phyloP scores from a whole-genome alignment of 2,888 invertebrate genomes.

The Ectemnius cavifrons region DNA sequence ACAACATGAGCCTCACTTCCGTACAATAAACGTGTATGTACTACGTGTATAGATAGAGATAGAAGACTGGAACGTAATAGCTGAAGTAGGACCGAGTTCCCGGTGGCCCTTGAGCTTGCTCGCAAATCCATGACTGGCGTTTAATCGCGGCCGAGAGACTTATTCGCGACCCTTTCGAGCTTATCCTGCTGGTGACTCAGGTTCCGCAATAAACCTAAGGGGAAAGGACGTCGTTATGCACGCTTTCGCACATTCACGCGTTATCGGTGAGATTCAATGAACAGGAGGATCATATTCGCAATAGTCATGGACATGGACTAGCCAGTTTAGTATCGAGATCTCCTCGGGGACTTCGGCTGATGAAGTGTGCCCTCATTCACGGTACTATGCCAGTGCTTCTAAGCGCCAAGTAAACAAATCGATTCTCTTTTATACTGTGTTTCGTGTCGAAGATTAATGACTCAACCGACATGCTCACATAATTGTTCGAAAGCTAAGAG shows the following conservation, averaged over 20 bases:
- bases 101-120: conserved; percentile 47
- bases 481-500: conserved; percentile 12
- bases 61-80: conserved; percentile 30
- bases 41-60: conserved; percentile 12
- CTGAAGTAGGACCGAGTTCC: conserved; percentile 32
- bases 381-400: too few species aligned
- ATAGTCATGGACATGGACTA: background rate
- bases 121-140: conserved; percentile 64
- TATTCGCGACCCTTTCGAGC: too few species aligned
- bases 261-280: conserved; percentile 1
- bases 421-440: too few species aligned
- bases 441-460: too few species aligned
- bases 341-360: too few species aligned
- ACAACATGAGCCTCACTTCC: conserved; percentile 44
- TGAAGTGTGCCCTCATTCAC: too few species aligned
- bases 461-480: too few species aligned
- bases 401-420: too few species aligned
- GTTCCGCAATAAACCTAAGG: background rate
- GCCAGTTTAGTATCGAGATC: too few species aligned
- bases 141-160: conserved; percentile 16
- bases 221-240: background rate
- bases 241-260: background rate
- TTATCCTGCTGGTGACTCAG: background rate
- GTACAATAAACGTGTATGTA: conserved; percentile 38
- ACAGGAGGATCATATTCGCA: background rate